These are phyloP conservation scores for Promerops cafer DNA, from an alignment of 2,113 vertebrate species.

Conservation along the genomic window DNA sequence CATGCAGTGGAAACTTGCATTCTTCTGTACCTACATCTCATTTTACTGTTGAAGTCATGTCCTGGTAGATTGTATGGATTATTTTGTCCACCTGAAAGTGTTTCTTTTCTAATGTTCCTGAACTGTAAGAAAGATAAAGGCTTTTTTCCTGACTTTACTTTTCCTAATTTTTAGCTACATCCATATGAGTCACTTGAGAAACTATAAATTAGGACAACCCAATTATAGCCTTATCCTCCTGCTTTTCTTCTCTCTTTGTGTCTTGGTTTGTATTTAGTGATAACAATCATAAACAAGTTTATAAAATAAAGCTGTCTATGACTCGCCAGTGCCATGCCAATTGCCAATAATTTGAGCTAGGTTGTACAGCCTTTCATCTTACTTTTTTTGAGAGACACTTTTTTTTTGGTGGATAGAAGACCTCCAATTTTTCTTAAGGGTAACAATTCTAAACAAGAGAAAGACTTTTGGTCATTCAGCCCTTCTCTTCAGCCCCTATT, in stretches of 20 bases:
- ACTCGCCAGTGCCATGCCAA: neutral
- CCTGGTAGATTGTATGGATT: fast-evolving
- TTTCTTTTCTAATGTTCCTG: neutral
- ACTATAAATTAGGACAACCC: neutral
- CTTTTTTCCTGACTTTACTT: neutral
- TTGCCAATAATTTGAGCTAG: neutral
- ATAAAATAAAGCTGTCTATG: neutral
- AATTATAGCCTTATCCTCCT: neutral
- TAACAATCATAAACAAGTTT: neutral
- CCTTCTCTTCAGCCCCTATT: neutral
- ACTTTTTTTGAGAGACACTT: too few relatives aligned
- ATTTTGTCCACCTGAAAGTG: neutral
- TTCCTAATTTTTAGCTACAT: neutral
- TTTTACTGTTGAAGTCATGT: neutral
- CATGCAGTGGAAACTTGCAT: neutral
- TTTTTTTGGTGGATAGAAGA: neutral
- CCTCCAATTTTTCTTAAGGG: fast-evolving
- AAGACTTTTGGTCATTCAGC: neutral
- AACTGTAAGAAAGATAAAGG: neutral
- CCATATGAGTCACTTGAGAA: neutral
- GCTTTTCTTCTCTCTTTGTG: neutral
- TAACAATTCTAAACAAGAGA: neutral
- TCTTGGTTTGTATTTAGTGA: neutral
- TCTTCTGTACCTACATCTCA: neutral
- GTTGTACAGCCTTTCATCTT: neutral